phyloP scores from a whole-genome alignment of 1,140 invertebrate species.

The Apis cerana region DNA sequence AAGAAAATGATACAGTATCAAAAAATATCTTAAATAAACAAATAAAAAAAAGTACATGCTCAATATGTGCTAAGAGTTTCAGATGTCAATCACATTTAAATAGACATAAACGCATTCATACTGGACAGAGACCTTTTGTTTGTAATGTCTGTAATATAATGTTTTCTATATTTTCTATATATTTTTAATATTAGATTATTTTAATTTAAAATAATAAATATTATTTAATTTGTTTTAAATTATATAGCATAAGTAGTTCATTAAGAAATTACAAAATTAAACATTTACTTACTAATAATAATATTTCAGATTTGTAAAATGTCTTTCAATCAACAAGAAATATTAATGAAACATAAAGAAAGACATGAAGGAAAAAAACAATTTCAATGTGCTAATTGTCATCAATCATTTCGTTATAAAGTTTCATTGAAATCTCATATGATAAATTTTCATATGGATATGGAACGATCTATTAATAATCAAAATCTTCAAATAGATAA shows the following conservation, averaged over 20 bases:
- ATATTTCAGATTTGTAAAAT: slow-evolving; percentile 81
- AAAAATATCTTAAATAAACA: slow-evolving; percentile 55
- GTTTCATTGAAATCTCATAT: slow-evolving; percentile 78
- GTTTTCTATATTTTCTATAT: not conserved
- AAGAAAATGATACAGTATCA: slow-evolving; percentile 67
- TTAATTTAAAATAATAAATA: not conserved
- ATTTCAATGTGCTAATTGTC: slow-evolving; percentile 83
- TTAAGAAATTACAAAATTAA: not conserved
- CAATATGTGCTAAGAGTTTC: slow-evolving; percentile 75
- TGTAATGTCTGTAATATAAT: slow-evolving; percentile 74
- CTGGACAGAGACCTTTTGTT: slow-evolving; percentile 74
- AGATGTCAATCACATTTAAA: slow-evolving; percentile 76
- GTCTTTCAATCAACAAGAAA: slow-evolving; percentile 84
- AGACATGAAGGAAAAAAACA: slow-evolving; percentile 81
- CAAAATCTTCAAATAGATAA: slow-evolving; percentile 54
- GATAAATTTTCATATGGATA: slow-evolving; percentile 74
- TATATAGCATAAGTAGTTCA: no score
- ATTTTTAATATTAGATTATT: no score
- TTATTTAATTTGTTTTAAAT: no score
- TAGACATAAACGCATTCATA: slow-evolving; percentile 77
- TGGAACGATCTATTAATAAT: slow-evolving; percentile 51
- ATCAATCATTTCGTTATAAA: slow-evolving; percentile 79
- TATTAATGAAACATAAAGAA: slow-evolving; percentile 82
- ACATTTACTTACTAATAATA: not conserved
- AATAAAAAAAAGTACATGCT: slow-evolving; percentile 67